Conservation (phyloP, 2,797 vertebrate genomes). For the Lacerta viridis region DNA sequence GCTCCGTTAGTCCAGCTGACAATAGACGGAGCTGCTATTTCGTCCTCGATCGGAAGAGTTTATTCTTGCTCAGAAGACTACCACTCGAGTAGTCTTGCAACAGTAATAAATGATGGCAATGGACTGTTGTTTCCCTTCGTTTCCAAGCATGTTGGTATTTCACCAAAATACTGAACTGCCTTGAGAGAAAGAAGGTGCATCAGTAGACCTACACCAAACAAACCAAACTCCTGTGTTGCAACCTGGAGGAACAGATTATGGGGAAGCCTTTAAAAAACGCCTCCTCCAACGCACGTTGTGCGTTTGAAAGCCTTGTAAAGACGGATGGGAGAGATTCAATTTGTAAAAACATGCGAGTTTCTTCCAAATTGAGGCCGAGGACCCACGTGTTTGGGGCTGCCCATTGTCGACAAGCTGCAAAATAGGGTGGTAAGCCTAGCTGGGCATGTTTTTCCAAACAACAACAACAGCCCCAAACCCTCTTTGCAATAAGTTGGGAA, state of each 20-base stretch:
- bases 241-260: background rate
- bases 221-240: background rate
- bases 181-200: background rate
- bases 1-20: too few species aligned
- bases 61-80: background rate
- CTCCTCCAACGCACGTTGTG: background rate
- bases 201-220: too few species aligned
- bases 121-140: too few species aligned
- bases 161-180: background rate
- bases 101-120: background rate
- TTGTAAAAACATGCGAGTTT: background rate
- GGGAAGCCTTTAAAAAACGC: background rate
- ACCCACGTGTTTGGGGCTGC: background rate
- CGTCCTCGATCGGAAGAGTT: background rate
- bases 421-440: background rate
- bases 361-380: background rate
- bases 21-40: background rate
- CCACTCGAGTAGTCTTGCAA: background rate
- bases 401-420: background rate
- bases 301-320: background rate
- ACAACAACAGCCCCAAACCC: background rate
- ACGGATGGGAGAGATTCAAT: background rate
- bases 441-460: constrained; percentile 20
- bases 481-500: constrained; percentile 42
- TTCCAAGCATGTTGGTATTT: background rate